Conservation (phyloP, 2,888 invertebrate species). For the Latheticus oryzae region DNA sequence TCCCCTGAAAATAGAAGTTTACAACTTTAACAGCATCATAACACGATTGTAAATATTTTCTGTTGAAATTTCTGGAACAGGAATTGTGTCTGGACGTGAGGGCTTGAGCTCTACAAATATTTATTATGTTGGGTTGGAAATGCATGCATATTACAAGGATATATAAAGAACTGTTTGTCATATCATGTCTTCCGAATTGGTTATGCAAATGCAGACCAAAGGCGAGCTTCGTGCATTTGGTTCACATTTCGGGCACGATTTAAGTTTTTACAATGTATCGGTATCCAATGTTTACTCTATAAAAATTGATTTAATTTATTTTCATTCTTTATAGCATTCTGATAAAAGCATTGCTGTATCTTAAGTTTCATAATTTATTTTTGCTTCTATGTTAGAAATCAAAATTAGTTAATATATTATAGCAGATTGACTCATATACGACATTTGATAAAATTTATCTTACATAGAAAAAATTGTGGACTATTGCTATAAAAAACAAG, state of each 20-base stretch:
- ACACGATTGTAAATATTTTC: constrained; percentile 15
- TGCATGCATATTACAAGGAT: constrained; percentile 15
- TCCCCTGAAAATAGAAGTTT: constrained; percentile 65
- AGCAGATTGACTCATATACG: too few relatives aligned
- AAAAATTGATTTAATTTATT: too few relatives aligned
- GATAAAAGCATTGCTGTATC: too few relatives aligned
- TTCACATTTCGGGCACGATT: constrained; percentile 29
- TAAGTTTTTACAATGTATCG: too few relatives aligned
- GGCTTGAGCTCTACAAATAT: constrained; percentile 13
- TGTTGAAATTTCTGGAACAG: constrained; percentile 5
- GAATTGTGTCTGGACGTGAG: constrained; percentile 1
- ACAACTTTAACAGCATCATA: constrained; percentile 9
- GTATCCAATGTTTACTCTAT: too few relatives aligned
- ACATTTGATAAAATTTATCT: too few relatives aligned
- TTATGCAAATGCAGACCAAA: constrained; percentile 29
- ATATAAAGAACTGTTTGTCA: constrained; percentile 14
- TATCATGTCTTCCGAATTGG: constrained; percentile 31
- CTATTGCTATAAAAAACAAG: too few relatives aligned
- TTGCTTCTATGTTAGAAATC: too few relatives aligned
- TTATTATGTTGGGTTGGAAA: constrained; percentile 14
- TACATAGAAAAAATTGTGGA: too few relatives aligned
- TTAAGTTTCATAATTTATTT: too few relatives aligned
- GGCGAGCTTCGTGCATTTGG: constrained; percentile 24
- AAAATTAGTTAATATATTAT: too few relatives aligned
- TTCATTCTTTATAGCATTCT: too few relatives aligned